Conservation (phyloP, 2,113 vertebrate genomes). For the Dasypus novemcinctus region DNA sequence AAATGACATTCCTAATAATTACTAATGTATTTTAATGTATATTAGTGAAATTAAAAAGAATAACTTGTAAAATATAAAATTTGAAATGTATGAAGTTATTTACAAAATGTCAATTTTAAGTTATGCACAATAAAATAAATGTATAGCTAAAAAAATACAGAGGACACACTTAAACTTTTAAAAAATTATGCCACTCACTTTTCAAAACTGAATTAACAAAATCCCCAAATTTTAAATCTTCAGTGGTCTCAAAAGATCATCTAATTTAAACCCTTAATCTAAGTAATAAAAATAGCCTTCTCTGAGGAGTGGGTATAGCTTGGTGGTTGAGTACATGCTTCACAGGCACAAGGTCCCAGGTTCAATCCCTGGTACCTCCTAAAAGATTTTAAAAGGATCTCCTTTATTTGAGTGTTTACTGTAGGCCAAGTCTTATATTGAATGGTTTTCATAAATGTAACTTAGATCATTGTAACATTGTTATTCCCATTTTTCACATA, state of each 20-base stretch:
- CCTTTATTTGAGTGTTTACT: neutral
- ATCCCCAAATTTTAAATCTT: neutral
- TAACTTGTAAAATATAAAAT: neutral
- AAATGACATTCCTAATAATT: neutral
- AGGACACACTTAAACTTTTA: neutral
- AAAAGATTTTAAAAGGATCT: neutral
- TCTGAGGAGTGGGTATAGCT: neutral
- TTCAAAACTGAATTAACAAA: constrained; percentile 22
- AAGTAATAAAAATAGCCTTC: neutral
- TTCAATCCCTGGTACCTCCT: too few relatives aligned
- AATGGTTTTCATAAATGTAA: constrained; percentile 24
- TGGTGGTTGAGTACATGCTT: too few relatives aligned
- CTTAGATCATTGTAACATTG: constrained; percentile 20
- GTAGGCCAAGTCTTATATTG: neutral
- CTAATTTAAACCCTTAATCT: constrained; percentile 7
- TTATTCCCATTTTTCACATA: neutral
- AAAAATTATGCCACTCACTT: neutral
- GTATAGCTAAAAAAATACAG: neutral
- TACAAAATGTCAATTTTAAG: neutral
- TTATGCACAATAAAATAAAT: constrained; percentile 22
- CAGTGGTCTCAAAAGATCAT: neutral
- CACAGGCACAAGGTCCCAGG: too few relatives aligned
- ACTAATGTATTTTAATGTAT: neutral
- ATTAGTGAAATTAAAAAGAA: neutral
- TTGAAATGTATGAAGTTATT: constrained; percentile 3